Percentiles rank a stretch among this genome's conserved stretches.
Evolutionary conservation across 1,140 invertebrate genomes (phyloP).

Genomic region (Orchesella cincta): DNA sequence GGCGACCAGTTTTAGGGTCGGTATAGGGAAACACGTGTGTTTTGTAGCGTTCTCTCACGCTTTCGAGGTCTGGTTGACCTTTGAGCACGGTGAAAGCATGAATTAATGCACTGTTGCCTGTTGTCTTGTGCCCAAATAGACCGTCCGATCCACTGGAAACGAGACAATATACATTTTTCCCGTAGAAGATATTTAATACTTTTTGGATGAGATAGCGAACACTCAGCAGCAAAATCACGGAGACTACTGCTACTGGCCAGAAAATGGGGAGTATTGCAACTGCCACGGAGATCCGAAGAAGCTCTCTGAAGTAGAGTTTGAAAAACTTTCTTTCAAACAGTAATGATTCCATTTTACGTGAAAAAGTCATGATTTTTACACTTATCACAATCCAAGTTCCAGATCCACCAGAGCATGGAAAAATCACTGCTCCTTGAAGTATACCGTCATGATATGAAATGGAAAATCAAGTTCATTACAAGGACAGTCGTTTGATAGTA

Average conservation of each 20-base stretch:
- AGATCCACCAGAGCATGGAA: no score
- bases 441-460: no score
- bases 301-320: neutral
- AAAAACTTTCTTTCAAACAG: no score
- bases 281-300: neutral
- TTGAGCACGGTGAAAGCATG: constrained; percentile 1
- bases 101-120: constrained; percentile 11
- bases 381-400: no score
- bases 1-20: neutral
- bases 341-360: no score
- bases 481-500: no score
- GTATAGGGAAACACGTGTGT: neutral
- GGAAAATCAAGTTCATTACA: no score
- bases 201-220: neutral
- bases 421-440: no score
- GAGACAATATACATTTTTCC: constrained; percentile 1
- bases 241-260: constrained; percentile 2
- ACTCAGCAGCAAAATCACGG: neutral
- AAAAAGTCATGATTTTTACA: no score
- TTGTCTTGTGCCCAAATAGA: neutral
- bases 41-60: neutral
- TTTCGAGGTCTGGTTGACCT: neutral
- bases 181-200: neutral
- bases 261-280: constrained; percentile 8
- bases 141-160: neutral